These are phyloP conservation scores for Artemia franciscana DNA, from an alignment of 1,140 invertebrate species.

Conservation along the genomic window DNA sequence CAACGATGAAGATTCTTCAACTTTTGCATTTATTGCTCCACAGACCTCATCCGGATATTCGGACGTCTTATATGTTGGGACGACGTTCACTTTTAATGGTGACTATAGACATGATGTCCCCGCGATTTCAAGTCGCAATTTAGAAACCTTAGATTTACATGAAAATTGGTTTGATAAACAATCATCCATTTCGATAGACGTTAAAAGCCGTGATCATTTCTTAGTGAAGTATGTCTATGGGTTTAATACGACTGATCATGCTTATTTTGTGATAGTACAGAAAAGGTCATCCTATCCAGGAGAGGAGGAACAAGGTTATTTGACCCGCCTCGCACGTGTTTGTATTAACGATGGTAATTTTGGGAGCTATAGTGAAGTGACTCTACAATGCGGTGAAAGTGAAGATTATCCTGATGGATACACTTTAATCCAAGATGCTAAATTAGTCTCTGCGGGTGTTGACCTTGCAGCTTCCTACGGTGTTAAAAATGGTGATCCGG, in stretches of 20 bases:
- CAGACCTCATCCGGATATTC: constrained; percentile 46
- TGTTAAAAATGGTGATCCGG: constrained; percentile 43
- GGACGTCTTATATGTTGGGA: constrained; percentile 77
- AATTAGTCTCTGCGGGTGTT: constrained; percentile 48
- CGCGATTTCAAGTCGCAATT: constrained; percentile 60
- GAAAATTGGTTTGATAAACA: constrained; percentile 66
- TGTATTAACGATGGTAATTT: constrained; percentile 85
- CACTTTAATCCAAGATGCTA: constrained; percentile 75
- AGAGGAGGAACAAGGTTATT: constrained; percentile 67
- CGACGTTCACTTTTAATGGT: constrained; percentile 75
- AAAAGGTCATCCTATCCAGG: constrained; percentile 66
- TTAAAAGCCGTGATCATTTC: constrained; percentile 81
- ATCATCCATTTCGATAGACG: constrained; percentile 67
- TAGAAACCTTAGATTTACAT: constrained; percentile 49
- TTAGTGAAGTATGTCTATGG: constrained; percentile 84
- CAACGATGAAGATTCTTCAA: constrained; percentile 71
- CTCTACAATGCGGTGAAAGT: constrained; percentile 47
- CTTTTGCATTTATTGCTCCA: constrained; percentile 81
- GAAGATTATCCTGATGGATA: constrained; percentile 28
- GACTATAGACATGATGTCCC: constrained; percentile 82
- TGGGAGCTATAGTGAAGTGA: constrained; percentile 84
- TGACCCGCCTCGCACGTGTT: constrained; percentile 63
- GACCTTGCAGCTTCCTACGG: constrained; percentile 54
- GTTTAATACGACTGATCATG: constrained; percentile 78
- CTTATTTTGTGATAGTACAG: constrained; percentile 85